These are phyloP conservation scores for Natator depressus DNA, from an alignment of 2,113 vertebrate genomes.

Conservation along the genomic window DNA sequence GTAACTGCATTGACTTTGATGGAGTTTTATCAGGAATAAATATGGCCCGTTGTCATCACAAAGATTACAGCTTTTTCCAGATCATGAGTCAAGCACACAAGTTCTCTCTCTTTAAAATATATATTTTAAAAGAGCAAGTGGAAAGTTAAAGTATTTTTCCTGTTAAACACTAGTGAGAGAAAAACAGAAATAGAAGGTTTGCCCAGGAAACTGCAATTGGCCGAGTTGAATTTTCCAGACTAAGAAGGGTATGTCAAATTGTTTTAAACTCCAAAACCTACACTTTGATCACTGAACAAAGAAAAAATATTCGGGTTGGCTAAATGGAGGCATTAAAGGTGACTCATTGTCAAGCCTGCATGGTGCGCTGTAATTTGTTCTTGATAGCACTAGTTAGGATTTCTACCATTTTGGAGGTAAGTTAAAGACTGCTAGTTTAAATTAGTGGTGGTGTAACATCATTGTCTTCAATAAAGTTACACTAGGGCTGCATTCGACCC, in stretches of 20 bases:
- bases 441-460: neutral
- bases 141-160: neutral
- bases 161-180: constrained; percentile 1
- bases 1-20: constrained; percentile 25
- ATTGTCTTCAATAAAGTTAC: neutral
- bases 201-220: neutral
- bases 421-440: neutral
- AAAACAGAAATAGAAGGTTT: neutral
- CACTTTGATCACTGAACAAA: neutral
- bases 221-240: neutral
- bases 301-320: neutral
- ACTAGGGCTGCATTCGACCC: too few species aligned
- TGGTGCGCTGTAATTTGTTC: too few species aligned
- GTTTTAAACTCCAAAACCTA: neutral
- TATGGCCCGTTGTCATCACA: constrained; percentile 48
- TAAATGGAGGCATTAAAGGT: neutral
- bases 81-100: constrained; percentile 37
- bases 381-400: too few species aligned
- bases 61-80: constrained; percentile 61
- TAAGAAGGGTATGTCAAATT: neutral
- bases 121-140: constrained; percentile 13
- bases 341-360: neutral
- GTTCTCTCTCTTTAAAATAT: constrained; percentile 64
- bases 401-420: neutral
- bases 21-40: constrained; percentile 42